Evolutionary conservation across 1,140 invertebrate genomes (phyloP).

Genomic region (Meloidogyne chitwoodi): DNA sequence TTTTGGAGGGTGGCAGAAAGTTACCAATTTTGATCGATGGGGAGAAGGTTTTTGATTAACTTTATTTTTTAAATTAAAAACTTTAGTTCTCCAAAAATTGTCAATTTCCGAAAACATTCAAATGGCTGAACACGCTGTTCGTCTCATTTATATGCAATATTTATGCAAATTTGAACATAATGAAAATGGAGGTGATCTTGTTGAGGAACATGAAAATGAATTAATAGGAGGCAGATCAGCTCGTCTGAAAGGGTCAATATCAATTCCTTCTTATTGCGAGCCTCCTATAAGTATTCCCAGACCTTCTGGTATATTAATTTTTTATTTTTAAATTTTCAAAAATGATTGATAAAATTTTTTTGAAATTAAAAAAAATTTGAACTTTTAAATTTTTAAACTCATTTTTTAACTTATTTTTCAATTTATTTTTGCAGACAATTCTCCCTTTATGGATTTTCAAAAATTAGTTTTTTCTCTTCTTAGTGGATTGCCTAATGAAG

Average conservation of each 20-base stretch:
- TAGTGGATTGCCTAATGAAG: conserved; percentile 92
- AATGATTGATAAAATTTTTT: too few relatives aligned
- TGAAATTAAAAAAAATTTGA: too few relatives aligned
- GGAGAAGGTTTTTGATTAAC: conserved; percentile 37
- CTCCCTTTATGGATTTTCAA: conserved; percentile 67
- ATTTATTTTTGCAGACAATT: not conserved
- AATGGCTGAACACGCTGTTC: conserved; percentile 46
- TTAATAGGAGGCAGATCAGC: conserved; percentile 33
- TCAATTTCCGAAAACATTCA: conserved; percentile 38
- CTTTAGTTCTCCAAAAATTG: conserved; percentile 23
- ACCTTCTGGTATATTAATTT: conserved; percentile 16
- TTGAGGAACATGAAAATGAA: conserved; percentile 52
- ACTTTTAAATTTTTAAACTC: too few relatives aligned
- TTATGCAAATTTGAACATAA: conserved; percentile 53
- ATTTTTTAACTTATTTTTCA: too few relatives aligned
- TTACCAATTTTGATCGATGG: conserved; percentile 48
- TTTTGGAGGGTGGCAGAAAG: conserved; percentile 52
- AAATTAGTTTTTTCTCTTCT: conserved; percentile 80
- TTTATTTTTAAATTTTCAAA: not conserved
- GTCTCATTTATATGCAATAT: conserved; percentile 54
- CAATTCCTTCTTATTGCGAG: conserved; percentile 29
- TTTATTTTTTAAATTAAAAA: not conserved
- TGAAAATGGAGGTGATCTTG: conserved; percentile 41
- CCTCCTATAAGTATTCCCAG: conserved; percentile 34
- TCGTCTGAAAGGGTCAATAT: conserved; percentile 18